Evolutionary conservation across 2,888 invertebrate genomes (phyloP).

Genomic region (Acheta domesticus): DNA sequence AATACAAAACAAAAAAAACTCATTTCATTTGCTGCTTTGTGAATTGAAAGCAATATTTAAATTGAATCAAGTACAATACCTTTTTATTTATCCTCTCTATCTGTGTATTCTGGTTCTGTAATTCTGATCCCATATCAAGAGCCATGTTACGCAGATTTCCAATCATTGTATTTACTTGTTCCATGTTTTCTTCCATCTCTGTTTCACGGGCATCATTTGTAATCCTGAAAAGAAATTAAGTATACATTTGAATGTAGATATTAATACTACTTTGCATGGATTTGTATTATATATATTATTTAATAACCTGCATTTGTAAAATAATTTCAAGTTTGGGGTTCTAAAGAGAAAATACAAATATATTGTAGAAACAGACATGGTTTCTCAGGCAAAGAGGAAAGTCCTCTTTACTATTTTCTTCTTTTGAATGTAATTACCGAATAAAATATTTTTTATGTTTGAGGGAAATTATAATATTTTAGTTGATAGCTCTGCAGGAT

Average conservation of each 20-base stretch:
- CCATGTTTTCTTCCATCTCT: slow-evolving; percentile 64
- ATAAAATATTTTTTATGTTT: too few species aligned
- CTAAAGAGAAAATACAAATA: too few species aligned
- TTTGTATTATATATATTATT: too few species aligned
- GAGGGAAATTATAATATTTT: too few species aligned
- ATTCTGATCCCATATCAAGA: slow-evolving; percentile 62
- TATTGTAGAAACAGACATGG: too few species aligned
- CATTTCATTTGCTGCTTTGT: too few species aligned
- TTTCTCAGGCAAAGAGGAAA: too few species aligned
- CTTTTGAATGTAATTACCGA: too few species aligned
- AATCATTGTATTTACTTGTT: slow-evolving; percentile 61
- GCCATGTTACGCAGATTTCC: slow-evolving; percentile 66
- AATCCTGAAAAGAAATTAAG: slow-evolving; percentile 48
- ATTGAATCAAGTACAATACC: slow-evolving; percentile 50
- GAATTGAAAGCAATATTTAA: not conserved
- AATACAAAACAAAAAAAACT: too few species aligned
- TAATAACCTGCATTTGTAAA: not conserved
- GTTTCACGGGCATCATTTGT: slow-evolving; percentile 64
- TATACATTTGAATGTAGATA: not conserved
- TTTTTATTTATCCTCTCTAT: slow-evolving; percentile 59
- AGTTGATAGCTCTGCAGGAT: too few species aligned
- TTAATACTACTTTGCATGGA: not conserved
- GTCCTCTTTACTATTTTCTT: too few species aligned
- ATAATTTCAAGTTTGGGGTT: too few species aligned
- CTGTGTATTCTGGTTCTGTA: slow-evolving; percentile 58